Conservation (phyloP, 2,888 invertebrate species). For the Napeogenes inachia region DNA sequence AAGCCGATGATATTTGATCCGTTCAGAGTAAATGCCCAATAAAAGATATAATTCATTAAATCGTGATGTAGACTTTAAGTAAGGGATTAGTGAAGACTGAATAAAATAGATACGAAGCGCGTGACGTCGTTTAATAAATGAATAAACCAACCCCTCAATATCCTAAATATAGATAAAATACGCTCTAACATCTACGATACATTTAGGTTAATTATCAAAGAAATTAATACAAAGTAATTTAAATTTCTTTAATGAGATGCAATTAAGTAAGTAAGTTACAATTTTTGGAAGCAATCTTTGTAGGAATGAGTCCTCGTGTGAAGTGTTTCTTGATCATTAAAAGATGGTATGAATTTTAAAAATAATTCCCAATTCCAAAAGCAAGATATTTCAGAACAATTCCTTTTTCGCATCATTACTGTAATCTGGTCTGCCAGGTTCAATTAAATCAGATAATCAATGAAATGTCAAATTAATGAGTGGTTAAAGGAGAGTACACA, state of each 20-base stretch:
- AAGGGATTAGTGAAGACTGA: slow-evolving; percentile 28
- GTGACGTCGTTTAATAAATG: slow-evolving; percentile 7
- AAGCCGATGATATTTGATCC: too few relatives aligned
- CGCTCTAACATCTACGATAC: too few relatives aligned
- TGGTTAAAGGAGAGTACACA: not conserved
- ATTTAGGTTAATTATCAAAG: not conserved
- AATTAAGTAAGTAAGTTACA: not conserved
- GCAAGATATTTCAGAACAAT: slow-evolving; percentile 11
- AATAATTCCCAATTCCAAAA: slow-evolving; percentile 3
- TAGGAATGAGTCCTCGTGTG: not conserved
- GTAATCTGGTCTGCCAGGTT: slow-evolving; percentile 11
- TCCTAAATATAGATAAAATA: not conserved
- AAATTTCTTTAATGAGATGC: not conserved
- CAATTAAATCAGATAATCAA: slow-evolving; percentile 14
- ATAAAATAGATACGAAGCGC: slow-evolving; percentile 26
- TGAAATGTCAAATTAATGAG: slow-evolving; percentile 10
- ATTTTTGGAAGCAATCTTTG: not conserved
- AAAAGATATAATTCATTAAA: slow-evolving; percentile 12
- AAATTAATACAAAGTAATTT: not conserved
- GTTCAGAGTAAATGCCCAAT: too few relatives aligned
- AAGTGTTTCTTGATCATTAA: not conserved
- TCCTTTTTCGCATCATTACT: slow-evolving; percentile 13
- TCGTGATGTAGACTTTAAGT: slow-evolving; percentile 30
- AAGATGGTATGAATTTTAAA: not conserved
- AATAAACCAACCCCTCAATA: not conserved